phyloP scores from a whole-genome alignment of 2,888 invertebrate species.

The Herminia tarsipennalis region DNA sequence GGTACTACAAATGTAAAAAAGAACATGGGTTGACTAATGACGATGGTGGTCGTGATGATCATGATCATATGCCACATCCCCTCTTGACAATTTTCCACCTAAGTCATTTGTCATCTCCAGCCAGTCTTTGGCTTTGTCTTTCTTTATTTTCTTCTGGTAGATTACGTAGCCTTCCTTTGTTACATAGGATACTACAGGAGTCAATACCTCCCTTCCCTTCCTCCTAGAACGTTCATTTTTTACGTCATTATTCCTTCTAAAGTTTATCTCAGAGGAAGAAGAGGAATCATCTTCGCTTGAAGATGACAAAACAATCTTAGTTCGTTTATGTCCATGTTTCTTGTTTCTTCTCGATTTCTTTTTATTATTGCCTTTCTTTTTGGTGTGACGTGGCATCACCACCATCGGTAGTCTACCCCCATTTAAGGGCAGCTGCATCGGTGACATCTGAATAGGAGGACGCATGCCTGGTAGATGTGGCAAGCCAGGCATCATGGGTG shows the following conservation, averaged over 20 bases:
- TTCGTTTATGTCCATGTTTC: slow-evolving; percentile 33
- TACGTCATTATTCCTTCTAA: slow-evolving; percentile 21
- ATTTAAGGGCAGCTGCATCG: slow-evolving; percentile 43
- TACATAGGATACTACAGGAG: slow-evolving; percentile 75
- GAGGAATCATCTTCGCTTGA: slow-evolving; percentile 44
- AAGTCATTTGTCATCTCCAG: slow-evolving; percentile 53
- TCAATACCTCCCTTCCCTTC: slow-evolving; percentile 60
- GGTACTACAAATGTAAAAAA: neutral
- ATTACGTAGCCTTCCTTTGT: slow-evolving; percentile 73
- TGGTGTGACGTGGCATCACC: slow-evolving; percentile 69
- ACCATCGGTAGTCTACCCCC: slow-evolving; percentile 65
- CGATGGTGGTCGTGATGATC: slow-evolving; percentile 1
- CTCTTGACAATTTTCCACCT: neutral
- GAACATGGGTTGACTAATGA: too few relatives aligned
- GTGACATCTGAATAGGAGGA: slow-evolving; percentile 36
- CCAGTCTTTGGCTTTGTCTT: slow-evolving; percentile 71
- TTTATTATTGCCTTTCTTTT: slow-evolving; percentile 46
- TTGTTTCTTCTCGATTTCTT: slow-evolving; percentile 28
- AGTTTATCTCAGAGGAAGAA: slow-evolving; percentile 38
- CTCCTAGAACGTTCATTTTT: slow-evolving; percentile 19
- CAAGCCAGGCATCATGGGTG: slow-evolving; percentile 41
- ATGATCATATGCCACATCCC: too few relatives aligned
- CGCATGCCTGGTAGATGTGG: slow-evolving; percentile 40
- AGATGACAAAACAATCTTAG: slow-evolving; percentile 36
- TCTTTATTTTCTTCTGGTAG: slow-evolving; percentile 74